phyloP scores from a whole-genome alignment of 2,888 invertebrate species.

The Miltochrista miniata region DNA sequence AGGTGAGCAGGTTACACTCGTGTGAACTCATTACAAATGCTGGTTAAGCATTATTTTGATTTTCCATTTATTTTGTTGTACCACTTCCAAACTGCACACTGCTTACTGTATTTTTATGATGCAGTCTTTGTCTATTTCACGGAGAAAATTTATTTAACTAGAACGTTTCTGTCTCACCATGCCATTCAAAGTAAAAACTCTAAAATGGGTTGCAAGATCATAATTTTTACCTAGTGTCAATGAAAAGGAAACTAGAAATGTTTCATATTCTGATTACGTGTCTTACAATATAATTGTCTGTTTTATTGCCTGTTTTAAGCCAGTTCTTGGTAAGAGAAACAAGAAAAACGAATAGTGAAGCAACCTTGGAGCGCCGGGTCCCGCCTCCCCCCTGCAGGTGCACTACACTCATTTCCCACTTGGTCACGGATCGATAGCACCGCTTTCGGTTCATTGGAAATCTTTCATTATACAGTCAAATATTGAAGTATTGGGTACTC shows the following conservation, averaged over 20 bases:
- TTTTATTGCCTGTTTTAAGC: not conserved
- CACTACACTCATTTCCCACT: constrained; percentile 15
- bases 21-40: not conserved
- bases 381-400: not conserved
- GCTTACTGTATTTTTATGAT: not conserved
- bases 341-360: constrained; percentile 11
- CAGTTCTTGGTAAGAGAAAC: constrained; percentile 1
- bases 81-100: not conserved
- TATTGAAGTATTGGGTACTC: too few species aligned
- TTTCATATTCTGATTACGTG: too few species aligned
- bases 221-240: not conserved
- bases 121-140: not conserved
- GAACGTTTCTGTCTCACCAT: not conserved
- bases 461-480: not conserved
- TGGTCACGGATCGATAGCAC: constrained; percentile 15
- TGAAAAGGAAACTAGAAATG: too few species aligned
- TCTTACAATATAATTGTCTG: too few species aligned
- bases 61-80: not conserved
- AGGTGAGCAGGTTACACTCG: not conserved
- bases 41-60: not conserved
- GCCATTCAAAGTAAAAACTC: too few species aligned
- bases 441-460: not conserved
- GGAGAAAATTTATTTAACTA: not conserved
- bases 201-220: not conserved
- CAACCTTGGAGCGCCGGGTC: constrained; percentile 18